A percentile compares a stretch with the other conserved stretches of the same genome.
Conservation (phyloP, 2,797 vertebrate genomes). For the Mus minutoides region DNA sequence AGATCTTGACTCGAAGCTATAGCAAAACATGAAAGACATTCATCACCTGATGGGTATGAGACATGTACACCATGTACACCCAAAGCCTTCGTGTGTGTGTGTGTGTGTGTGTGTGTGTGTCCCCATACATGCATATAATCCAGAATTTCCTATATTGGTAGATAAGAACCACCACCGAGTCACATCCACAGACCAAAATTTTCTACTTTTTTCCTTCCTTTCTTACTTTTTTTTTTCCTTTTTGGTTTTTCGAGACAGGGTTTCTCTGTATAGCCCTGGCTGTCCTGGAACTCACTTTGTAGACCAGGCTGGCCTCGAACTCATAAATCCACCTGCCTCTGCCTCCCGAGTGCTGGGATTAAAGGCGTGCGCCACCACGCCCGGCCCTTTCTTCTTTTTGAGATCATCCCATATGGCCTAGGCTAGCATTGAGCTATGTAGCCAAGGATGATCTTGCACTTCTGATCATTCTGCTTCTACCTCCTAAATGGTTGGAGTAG, state of each 20-base stretch:
- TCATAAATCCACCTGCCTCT: too few relatives aligned
- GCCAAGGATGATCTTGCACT: neutral
- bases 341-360: too few relatives aligned
- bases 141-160: neutral
- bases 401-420: neutral
- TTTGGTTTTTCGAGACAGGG: too few relatives aligned
- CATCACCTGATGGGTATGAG: neutral
- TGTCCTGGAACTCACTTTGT: too few relatives aligned
- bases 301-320: too few relatives aligned
- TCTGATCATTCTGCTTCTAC: neutral
- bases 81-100: neutral
- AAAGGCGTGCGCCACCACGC: too few relatives aligned
- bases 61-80: neutral
- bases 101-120: neutral
- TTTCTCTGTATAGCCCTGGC: too few relatives aligned
- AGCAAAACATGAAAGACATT: slow-evolving; percentile 66
- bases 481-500: neutral
- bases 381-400: neutral
- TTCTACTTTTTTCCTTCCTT: neutral
- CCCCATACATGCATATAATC: fast-evolving
- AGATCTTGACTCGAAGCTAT: slow-evolving; percentile 98
- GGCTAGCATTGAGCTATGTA: neutral
- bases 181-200: neutral
- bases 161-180: neutral
- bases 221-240: neutral